phyloP scores from a whole-genome alignment of 2,113 vertebrate genomes.

The Reinhardtius hippoglossoides region DNA sequence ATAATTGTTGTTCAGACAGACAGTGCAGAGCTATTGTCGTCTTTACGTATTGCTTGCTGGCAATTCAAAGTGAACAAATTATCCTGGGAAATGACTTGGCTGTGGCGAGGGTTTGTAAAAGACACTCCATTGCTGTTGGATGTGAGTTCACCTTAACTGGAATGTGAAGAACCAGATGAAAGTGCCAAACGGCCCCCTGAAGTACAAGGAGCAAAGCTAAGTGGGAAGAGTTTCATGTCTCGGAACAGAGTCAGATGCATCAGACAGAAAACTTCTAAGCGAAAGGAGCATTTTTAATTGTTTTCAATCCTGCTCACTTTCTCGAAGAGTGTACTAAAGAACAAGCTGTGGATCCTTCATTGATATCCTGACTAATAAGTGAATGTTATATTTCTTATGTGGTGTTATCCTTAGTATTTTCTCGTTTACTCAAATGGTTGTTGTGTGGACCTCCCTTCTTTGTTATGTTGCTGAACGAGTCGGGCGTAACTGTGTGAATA shows the following conservation, averaged over 20 bases:
- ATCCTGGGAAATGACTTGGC: neutral
- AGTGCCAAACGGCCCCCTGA: too few relatives aligned
- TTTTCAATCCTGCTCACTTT: neutral
- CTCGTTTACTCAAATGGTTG: neutral
- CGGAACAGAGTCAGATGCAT: neutral
- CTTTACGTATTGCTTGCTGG: too few relatives aligned
- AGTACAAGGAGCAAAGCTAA: too few relatives aligned
- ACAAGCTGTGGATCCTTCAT: too few relatives aligned
- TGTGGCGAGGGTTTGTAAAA: neutral
- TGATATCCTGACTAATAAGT: too few relatives aligned
- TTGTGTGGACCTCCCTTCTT: neutral
- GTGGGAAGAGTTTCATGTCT: too few relatives aligned
- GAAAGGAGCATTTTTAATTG: neutral
- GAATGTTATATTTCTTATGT: neutral
- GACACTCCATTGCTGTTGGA: neutral
- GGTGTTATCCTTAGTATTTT: neutral
- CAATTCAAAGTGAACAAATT: neutral
- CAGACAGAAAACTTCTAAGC: neutral
- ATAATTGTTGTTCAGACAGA: too few relatives aligned
- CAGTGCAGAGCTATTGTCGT: too few relatives aligned
- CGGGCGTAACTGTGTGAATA: conserved; percentile 15
- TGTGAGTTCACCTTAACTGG: neutral
- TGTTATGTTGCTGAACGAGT: neutral
- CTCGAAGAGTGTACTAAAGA: neutral
- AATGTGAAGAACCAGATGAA: neutral